A percentile compares a stretch with the other conserved stretches of the same genome.
phyloP scores from a whole-genome alignment of 2,113 vertebrate genomes.

The Merops nubicus region DNA sequence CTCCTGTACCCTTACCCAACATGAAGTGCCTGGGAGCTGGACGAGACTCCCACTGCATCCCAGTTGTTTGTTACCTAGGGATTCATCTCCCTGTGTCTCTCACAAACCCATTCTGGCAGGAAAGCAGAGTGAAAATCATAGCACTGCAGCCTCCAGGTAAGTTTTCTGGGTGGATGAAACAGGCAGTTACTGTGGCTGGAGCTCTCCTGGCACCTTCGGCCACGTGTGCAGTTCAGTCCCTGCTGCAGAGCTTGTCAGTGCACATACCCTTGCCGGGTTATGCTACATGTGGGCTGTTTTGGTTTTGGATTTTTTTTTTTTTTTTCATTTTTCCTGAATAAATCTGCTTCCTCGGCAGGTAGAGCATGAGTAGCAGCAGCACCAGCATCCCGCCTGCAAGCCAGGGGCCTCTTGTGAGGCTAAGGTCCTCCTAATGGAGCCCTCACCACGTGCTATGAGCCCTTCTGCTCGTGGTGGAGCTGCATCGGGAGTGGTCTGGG shows the following conservation, averaged over 20 bases:
- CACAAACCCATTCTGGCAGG: neutral
- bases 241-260: neutral
- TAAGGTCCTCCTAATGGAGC: neutral
- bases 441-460: neutral
- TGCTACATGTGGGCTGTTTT: neutral
- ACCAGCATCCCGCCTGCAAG: constrained; percentile 8
- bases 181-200: neutral
- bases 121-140: neutral
- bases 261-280: neutral
- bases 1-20: neutral
- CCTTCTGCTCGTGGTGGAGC: neutral
- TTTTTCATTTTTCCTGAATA: neutral
- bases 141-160: constrained; percentile 20
- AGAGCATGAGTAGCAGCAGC: neutral
- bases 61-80: neutral
- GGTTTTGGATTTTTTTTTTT: no score
- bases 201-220: neutral
- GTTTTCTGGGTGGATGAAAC: neutral
- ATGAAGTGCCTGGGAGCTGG: neutral
- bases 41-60: neutral
- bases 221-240: neutral
- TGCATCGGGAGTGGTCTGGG: neutral
- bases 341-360: neutral
- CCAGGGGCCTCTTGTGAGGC: neutral
- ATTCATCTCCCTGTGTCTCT: neutral